Percentiles rank a stretch among this genome's conserved stretches.
phyloP scores from a whole-genome alignment of 2,888 invertebrate genomes.

The Priocnemis perturbator region DNA sequence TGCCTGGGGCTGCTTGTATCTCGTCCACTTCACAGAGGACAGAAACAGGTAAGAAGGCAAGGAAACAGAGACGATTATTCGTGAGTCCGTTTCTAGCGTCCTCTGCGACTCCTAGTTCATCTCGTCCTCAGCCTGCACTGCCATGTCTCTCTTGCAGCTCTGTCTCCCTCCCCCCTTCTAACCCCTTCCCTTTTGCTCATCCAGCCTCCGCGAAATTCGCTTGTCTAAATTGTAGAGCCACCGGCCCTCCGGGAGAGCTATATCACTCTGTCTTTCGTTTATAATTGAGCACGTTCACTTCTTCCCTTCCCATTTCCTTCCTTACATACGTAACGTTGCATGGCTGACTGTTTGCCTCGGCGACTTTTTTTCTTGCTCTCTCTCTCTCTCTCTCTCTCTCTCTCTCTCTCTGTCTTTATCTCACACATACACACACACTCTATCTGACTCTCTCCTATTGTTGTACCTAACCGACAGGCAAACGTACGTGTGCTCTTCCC shows the following conservation, averaged over 20 bases:
- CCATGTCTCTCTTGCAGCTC: background rate
- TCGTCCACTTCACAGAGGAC: conserved; percentile 16
- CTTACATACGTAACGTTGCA: conserved; percentile 25
- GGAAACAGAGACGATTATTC: conserved; percentile 36
- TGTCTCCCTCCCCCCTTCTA: background rate
- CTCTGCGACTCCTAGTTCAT: too few relatives aligned
- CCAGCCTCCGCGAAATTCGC: conserved; percentile 33
- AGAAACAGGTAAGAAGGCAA: conserved; percentile 20
- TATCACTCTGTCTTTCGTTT: conserved; percentile 34
- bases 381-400: background rate
- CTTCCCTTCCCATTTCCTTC: conserved; percentile 19
- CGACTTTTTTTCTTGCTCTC: background rate
- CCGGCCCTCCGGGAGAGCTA: conserved; percentile 35
- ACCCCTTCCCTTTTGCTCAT: conserved; percentile 7
- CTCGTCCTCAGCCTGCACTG: too few relatives aligned
- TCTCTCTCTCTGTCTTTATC: background rate
- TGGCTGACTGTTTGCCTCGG: background rate
- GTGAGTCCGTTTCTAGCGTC: conserved; percentile 7
- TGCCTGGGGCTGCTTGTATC: conserved; percentile 11
- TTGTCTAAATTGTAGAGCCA: conserved; percentile 36
- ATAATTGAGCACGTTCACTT: conserved; percentile 41
- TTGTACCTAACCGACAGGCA: too few relatives aligned
- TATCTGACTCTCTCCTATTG: too few relatives aligned
- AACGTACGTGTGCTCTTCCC: too few relatives aligned
- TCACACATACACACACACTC: too few relatives aligned